Evolutionary conservation across 2,888 invertebrate species (phyloP), one percentile per base, ranked within the genome.

Genomic region (Dryobota labecula): DNA sequence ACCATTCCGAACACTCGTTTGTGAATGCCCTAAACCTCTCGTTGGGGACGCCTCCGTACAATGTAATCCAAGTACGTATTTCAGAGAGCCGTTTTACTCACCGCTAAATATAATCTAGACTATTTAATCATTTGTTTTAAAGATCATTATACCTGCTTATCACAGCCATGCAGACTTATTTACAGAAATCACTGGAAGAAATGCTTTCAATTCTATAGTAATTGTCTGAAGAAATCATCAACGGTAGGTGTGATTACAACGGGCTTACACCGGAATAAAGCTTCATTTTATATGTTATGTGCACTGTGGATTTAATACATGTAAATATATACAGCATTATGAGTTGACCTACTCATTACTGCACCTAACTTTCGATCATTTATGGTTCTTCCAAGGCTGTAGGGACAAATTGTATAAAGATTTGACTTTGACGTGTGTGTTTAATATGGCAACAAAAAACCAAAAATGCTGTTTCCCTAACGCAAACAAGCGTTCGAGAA

Each of bases 1-100:
- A 80, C 99, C 99, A 9, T 96, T 98, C 93, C 97, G 98, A 84
- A 98, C 98, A 11, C 98, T 99, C 97, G 97, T 98, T 73, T 99
- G 99, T 91, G 97, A 98, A 89, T 99, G 99, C 90, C 96, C 98
- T 77, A 97, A 97, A 74, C 98, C 98, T 77, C 98, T 97, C 86
- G 96, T 97, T 84, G 99, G 99, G 82, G 98, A 99, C 92, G 98
- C 99, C 15, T 98, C 98, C 84, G 97, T 97, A 78, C 97, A 98
- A 92, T 99, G 99, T 92, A 97, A 96, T 89, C 97, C 96, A 95
- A 98, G 98, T 98, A 97, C 96, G 96, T 92, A 70, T 66, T n/a
- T 20, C 36, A 51, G 18, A 49, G 13, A 61, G 18, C 18, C 38
- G 6, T 47, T 36, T 27, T 24, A 49, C 2, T 58, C 38, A 43